Evolutionary conservation across 2,797 vertebrate species (phyloP), one percentile per base, ranked within the genome.

Genomic region (Lophius americanus): DNA sequence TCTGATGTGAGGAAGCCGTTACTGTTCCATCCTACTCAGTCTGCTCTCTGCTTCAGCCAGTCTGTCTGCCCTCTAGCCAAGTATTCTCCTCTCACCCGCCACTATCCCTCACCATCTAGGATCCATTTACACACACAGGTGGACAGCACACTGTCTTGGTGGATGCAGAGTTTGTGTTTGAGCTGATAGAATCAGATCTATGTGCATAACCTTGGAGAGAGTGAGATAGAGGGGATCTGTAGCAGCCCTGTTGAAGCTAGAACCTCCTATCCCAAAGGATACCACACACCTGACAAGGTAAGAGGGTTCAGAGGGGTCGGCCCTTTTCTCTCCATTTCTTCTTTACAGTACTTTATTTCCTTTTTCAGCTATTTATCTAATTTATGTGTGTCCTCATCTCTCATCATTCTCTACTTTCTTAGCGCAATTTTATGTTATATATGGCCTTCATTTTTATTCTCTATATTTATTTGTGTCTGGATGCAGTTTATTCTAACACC

Each of bases 1-100:
- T 87, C 82, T 84, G 86, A 88, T 89, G 89, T 91, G 81, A 78
- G 88, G 86, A 87, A 86, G 81, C 85, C 62, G 83, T 70, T 72
- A 67, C 78, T 70, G 55, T 47, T 69, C 73, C 83, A 84, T 88
- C 88, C 88, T 70, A 84, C 88, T 90, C 85, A 83, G 85, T 88
- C 89, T 88, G 81, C 75, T 82, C 81, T 84, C 70, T 59, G 73
- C 76, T 86, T 83, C 84, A 81, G 67, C 58, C 82, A 36, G 78
- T 60, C 81, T 76, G 84, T 72, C 85, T 84, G 82, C 83, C 81
- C 82, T 84, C 74, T 60, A 70, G 76, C 66, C 41, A 78, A 81
- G 79, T 79, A 68, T 68, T 86, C 78, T 79, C 55, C 76, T 79
- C 79, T 81, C 84, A 73, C 78, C 81, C 72, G 35, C 63, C 64